Base-by-base conservation (phyloP, 2,113 vertebrate species). In the Potamarius usumacintae region DNA sequence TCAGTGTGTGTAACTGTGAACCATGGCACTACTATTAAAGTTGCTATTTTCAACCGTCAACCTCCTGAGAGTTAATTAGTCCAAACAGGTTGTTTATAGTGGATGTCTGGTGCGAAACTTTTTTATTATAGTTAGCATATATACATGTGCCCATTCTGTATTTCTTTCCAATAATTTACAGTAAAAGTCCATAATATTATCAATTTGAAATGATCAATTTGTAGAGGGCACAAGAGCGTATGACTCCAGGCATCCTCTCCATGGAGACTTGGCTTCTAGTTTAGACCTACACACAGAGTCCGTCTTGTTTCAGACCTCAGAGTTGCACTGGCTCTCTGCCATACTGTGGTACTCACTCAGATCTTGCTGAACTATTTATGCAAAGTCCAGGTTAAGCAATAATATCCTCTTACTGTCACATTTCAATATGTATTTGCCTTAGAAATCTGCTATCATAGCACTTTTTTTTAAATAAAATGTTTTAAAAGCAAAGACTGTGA, bases 361-460 rank as follows among this genome's bases (percentile, higher is more conserved):
- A 27, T 50, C 57, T 65, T 42, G 42, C 17, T 77, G 65, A 84
- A 42, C 30, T 84, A 48, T 87, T 85, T 58, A 76, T 58, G 77
- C 30, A 4, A 81, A 89, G 71, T n/a, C n/a, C 42, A 62, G 22
- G 63, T 63, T 71, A 55, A 42, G 72, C 81, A 86, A 80, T 63
- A 74, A 65, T 27, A 55, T 85, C 84, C 55, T 85, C 83, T 82
- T 82, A 82, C 6, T 52, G 82, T 82, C 77, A 74, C 76, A 77
- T 17, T 85, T 67, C 11, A 53, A 53, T 42, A 34, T 25, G 27
- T 57, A 62, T 57, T 20, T 53, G 30, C 27, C 60, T 86, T 50
- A 65, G 58, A 30, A n/a, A 15, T 52, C 71, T 52, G 57, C 48
- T 12, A 67, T 34, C 11, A n/a, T 27, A 82, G 22, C 52, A 17